A percentile compares a stretch with the other conserved stretches of the same genome.
phyloP scores from a whole-genome alignment of 2,797 vertebrate genomes.

The Urophycis tenuis region DNA sequence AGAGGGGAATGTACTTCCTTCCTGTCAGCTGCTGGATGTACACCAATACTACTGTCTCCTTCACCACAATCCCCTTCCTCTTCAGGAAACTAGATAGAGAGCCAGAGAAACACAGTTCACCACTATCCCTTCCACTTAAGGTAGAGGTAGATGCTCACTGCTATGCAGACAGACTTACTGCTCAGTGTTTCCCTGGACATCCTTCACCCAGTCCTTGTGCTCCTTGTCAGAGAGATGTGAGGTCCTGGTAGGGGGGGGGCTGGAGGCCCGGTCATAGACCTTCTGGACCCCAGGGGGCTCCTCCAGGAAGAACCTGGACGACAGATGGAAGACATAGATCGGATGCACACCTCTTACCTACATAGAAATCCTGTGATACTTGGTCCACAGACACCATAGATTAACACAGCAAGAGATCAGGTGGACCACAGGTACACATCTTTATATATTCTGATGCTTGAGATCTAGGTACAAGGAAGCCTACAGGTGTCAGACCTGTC shows the following conservation, averaged over 20 bases:
- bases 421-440: no score
- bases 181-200: conserved; percentile 87
- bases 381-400: no score
- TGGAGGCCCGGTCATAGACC: conserved; percentile 70
- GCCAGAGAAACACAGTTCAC: no score
- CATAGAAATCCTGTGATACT: no score
- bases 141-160: no score
- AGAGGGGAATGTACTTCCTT: conserved; percentile 81
- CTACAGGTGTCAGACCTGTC: no score
- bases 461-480: no score
- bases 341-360: background rate
- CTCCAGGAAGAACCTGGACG: conserved; percentile 79
- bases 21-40: conserved; percentile 89
- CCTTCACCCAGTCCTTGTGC: conserved; percentile 86
- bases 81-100: conserved; percentile 72
- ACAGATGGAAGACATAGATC: background rate
- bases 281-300: conserved; percentile 80
- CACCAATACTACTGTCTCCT: conserved; percentile 78
- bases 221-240: conserved; percentile 81
- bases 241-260: conserved; percentile 79
- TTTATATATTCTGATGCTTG: no score
- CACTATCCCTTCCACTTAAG: no score
- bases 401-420: no score
- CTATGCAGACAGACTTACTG: conserved; percentile 68
- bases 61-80: conserved; percentile 90